Base-by-base conservation (phyloP, 1,140 invertebrate species). In the Caenorhabditis remanei region DNA sequence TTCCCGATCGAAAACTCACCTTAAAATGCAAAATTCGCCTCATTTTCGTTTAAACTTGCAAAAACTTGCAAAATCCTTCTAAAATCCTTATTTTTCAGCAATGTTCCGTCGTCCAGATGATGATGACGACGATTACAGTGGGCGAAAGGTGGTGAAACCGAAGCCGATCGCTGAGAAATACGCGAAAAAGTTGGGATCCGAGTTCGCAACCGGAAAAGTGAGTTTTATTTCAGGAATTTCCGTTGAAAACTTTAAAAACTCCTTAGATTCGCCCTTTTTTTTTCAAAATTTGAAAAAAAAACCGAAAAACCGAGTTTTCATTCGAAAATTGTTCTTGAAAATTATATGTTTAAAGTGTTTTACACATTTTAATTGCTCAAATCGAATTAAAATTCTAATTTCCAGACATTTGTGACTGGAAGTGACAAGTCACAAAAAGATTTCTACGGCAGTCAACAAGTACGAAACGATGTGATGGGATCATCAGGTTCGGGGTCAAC, bases 151-250 rank as follows among this genome's bases (percentile, higher is more conserved):
- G 41, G 87, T 88, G 9, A 85, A 85, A 41, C 75, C 87, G 11
- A 88, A 88, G 19, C 87, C 87, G 19, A 88, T 88, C 8, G n/a
- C 87, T 8, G 88, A 88, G 56, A 88, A 89, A 40, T 88, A 83
- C 46, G 79, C 84, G 16, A 88, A 85, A 61, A 85, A 88, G 24
- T 48, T 89, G 16, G 87, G 88, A 6, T 48, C 84, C 32, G 40
- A 61, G 50, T 87, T 87, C 61, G 48, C 65, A 55, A 61, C 48
- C 4, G 84, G 86, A 71, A 88, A 88, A 56, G 61, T 75, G n/a
- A 67, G 56, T n/a, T n/a, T n/a, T n/a, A n/a, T n/a, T n/a, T n/a
- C n/a, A n/a, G n/a, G n/a, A n/a, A n/a, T n/a, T n/a, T n/a, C n/a
- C n/a, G n/a, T n/a, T n/a, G n/a, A n/a, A n/a, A n/a, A n/a, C n/a